Evolutionary conservation across 1,140 invertebrate species (phyloP).

Genomic region (Hypothenemus hampei): DNA sequence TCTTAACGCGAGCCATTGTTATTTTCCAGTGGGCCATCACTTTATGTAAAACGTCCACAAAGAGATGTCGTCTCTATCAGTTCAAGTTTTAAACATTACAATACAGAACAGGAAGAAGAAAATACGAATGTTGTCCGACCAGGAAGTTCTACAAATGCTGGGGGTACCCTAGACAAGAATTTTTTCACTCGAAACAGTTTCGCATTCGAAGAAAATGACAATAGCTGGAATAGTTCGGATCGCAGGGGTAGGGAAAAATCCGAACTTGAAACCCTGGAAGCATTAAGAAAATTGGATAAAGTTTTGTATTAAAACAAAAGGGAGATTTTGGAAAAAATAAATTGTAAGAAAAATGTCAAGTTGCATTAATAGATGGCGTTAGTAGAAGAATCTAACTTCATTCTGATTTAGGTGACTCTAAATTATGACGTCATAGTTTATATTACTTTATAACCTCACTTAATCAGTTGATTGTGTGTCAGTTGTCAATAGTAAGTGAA

Average conservation of each 20-base stretch:
- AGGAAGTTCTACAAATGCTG: not conserved
- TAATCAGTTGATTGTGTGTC: not conserved
- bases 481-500: too few relatives aligned
- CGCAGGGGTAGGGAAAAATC: not conserved
- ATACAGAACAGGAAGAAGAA: not conserved
- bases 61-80: slow-evolving; percentile 3
- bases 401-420: too few relatives aligned
- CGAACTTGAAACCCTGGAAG: not conserved
- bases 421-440: too few relatives aligned
- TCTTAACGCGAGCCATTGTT: too few relatives aligned
- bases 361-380: too few relatives aligned
- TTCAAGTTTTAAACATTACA: slow-evolving; percentile 6
- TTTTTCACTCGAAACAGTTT: slow-evolving; percentile 12
- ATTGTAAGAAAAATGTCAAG: too few relatives aligned
- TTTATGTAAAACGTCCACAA: slow-evolving; percentile 7
- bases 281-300: slow-evolving; percentile 2
- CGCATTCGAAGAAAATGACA: not conserved
- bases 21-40: slow-evolving; percentile 5
- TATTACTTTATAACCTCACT: not conserved
- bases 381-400: too few relatives aligned
- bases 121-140: not conserved
- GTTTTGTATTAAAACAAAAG: slow-evolving; percentile 7
- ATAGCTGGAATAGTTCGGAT: not conserved
- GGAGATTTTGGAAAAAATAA: too few relatives aligned
- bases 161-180: slow-evolving; percentile 10